Percentiles rank a stretch among this genome's conserved stretches.
phyloP scores from a whole-genome alignment of 2,113 vertebrate species.

The Pungitius pungitius region DNA sequence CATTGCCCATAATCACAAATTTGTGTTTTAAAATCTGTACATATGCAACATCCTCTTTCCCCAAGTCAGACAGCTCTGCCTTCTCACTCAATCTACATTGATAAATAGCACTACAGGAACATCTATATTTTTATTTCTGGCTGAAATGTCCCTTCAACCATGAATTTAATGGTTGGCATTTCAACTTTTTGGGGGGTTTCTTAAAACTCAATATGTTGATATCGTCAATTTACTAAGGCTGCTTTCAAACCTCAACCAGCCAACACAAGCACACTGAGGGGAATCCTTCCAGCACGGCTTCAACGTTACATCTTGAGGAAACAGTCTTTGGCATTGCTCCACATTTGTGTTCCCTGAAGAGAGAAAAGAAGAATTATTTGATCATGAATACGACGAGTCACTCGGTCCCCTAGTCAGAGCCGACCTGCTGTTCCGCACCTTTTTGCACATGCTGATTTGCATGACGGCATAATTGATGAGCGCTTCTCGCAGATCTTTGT shows the following conservation, averaged over 20 bases:
- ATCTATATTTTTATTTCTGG: background rate
- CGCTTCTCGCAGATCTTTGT: constrained; percentile 89
- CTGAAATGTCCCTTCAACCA: background rate
- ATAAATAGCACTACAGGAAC: background rate
- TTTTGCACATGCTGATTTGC: constrained; percentile 96
- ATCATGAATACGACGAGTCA: background rate
- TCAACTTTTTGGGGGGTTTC: background rate
- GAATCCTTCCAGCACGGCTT: background rate
- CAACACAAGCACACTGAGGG: background rate
- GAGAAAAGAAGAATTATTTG: constrained; percentile 12
- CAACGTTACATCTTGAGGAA: constrained; percentile 93
- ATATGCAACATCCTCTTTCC: too few species aligned
- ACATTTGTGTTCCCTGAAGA: constrained; percentile 92
- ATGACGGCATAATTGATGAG: constrained; percentile 91
- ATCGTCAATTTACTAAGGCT: background rate
- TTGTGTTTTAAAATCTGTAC: too few species aligned
- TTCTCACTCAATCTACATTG: background rate
- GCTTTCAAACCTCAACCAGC: background rate
- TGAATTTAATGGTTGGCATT: background rate
- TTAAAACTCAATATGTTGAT: background rate
- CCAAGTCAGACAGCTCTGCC: too few species aligned
- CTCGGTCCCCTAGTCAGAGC: background rate
- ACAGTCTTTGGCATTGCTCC: constrained; percentile 96
- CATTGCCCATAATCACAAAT: too few species aligned
- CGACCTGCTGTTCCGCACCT: constrained; percentile 75